Evolutionary conservation across 2,113 vertebrate genomes (phyloP), one percentile per base, ranked within the genome.

Genomic region (Setophaga petechia): DNA sequence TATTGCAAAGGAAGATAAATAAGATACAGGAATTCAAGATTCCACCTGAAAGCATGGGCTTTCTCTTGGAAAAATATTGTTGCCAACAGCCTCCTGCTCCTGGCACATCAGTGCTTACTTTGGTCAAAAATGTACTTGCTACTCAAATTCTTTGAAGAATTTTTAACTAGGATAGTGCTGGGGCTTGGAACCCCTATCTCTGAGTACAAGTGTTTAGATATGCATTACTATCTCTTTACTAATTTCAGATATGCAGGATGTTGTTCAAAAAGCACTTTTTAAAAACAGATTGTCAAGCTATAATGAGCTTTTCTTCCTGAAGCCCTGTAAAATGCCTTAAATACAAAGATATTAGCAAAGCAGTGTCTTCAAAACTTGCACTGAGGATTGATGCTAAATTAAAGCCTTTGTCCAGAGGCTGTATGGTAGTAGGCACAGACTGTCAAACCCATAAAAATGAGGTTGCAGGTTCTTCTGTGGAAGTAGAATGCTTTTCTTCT

Each of bases 381-480:
- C 20, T 67, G 47, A 85, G 35, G 41, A 12, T 67, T 74, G 54
- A 20, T 35, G 92, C 28, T 90, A 71, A 77, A 67, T 28, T 15
- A 87, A 95, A 87, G 81, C 61, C 95, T 75, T 67, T 84, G 83
- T 24, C 88, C 39, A 35, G 62, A 90, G 41, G 25, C 80, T 74
- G 11, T 25, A 11, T 8, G 25, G 2, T 6, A n/a, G 11, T 55
- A 84, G 31, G 75, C 39, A 77, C 68, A 91, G 47, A 35, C 4
- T 18, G 19, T 71, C 80, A 68, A 41, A 23, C 10, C 7, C 63
- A 43, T 93, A 75, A 74, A 88, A 76, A 77, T 43, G 44, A 93
- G 91, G 66, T 20, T 49, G 65, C 55, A 96, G 51, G 20, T 62
- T 89, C 73, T 67, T 81, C 62, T 79, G 58, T 54, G 67, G 54